Conservation (phyloP, 2,113 vertebrate species). For the Ursus arctos region DNA sequence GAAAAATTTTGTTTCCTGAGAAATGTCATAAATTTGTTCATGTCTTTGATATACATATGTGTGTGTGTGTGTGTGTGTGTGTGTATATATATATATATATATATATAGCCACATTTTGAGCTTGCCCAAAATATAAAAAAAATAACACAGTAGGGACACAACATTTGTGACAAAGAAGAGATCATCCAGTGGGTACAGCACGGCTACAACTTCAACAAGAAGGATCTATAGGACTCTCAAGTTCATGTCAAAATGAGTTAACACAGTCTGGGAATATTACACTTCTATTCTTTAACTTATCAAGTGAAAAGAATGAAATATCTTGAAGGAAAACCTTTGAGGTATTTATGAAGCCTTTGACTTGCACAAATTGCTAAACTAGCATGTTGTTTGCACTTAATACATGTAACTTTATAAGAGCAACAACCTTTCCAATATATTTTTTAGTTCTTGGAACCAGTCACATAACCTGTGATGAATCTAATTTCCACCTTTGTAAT, state of each 20-base stretch:
- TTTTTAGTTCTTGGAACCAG: slow-evolving; percentile 64
- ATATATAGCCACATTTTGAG: background rate
- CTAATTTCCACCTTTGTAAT: slow-evolving; percentile 55
- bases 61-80: no score
- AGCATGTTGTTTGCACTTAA: slow-evolving; percentile 21
- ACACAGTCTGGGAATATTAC: background rate
- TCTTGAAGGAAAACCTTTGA: slow-evolving; percentile 10
- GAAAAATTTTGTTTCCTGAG: slow-evolving; percentile 13
- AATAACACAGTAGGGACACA: background rate
- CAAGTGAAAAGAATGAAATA: background rate
- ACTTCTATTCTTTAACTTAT: background rate
- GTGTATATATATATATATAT: background rate
- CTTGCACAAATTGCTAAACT: slow-evolving; percentile 4
- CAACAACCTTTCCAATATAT: slow-evolving; percentile 46
- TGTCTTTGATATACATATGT: background rate
- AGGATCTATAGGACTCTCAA: background rate
- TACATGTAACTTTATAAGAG: slow-evolving; percentile 11
- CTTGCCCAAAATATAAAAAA: background rate
- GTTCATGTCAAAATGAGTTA: background rate
- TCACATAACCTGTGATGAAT: slow-evolving; percentile 60
- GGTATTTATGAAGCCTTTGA: background rate
- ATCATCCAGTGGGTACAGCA: background rate
- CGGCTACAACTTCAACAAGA: background rate
- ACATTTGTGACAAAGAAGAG: background rate
- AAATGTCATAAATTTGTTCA: slow-evolving; percentile 22